Base-by-base conservation (phyloP, 2,113 vertebrate genomes). In the Microcebus griseorufus region DNA sequence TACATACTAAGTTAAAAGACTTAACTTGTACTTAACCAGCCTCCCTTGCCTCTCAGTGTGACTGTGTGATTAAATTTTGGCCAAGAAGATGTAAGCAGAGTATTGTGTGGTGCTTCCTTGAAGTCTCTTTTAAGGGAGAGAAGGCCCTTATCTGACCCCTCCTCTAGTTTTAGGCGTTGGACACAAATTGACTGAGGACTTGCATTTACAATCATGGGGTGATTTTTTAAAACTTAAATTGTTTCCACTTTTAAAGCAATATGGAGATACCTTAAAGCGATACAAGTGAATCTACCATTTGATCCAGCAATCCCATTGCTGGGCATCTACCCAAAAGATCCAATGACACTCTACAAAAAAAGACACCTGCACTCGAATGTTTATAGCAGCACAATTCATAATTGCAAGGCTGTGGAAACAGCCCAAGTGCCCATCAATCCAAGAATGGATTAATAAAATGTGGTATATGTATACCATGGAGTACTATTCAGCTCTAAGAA, bases 181-280 rank as follows among this genome's bases (percentile, higher is more conserved):
- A 70, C 32, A 39, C 23, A 64, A 65, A 70, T 69, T 64, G 8
- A 3, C 17, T 89, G 6, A 60, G 9, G 76, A 73, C 29, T 78
- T 92, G 23, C 4, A 53, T 83, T 92, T 89, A 72, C 45, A 20
- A 53, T 9, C 17, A 55, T 55, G 13, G 84, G 7, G 18, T 78
- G 22, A 75, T 53, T 94, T 78, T 58, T 94, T 78, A 70, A 90
- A 45, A 65, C 58, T 84, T 65, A 94, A 87, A 67, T 83, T 82
- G 9, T 17, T 86, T 84, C 4, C 6, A 73, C 12, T 72, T 75
- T 48, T 60, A 42, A 42, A 42, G 42, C 42, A 42, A 42, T 42
- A 42, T 42, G 42, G 42, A 42, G 42, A 42, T 42, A 42, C 42
- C 42, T 42, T 42, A 42, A 42, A 42, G 42, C 42, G 4, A 42